phyloP scores from a whole-genome alignment of 2,888 invertebrate species.

The Acleris literana region DNA sequence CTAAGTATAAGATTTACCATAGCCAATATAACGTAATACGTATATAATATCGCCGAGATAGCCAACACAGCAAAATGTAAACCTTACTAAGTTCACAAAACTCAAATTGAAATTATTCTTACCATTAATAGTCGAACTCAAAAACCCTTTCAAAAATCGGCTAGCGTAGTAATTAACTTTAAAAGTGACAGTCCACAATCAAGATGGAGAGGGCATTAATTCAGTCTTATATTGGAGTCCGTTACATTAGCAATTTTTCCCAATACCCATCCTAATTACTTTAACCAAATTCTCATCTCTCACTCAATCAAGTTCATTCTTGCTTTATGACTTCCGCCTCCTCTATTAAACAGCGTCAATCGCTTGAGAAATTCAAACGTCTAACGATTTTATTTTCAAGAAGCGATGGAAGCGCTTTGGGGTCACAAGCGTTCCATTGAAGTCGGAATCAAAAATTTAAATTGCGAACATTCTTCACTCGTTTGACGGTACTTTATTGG shows the following conservation, averaged over 20 bases:
- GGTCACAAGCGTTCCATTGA: slow-evolving; percentile 41
- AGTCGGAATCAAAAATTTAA: slow-evolving; percentile 76
- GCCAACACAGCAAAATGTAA: too few species aligned
- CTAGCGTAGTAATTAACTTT: slow-evolving; percentile 58
- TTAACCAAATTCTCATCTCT: slow-evolving; percentile 57
- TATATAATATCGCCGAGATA: too few species aligned
- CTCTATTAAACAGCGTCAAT: slow-evolving; percentile 54
- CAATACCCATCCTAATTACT: slow-evolving; percentile 62
- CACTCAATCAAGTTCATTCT: slow-evolving; percentile 65
- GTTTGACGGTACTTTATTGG: slow-evolving; percentile 65
- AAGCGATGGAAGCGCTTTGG: slow-evolving; percentile 62
- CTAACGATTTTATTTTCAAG: slow-evolving; percentile 63
- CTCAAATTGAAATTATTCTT: neutral
- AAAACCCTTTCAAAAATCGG: slow-evolving; percentile 42
- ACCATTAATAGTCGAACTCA: neutral
- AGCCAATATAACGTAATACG: too few species aligned
- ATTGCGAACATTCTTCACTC: slow-evolving; percentile 70
- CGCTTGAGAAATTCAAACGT: slow-evolving; percentile 51
- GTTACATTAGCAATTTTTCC: slow-evolving; percentile 69
- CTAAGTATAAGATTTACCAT: too few species aligned
- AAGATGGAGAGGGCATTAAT: slow-evolving; percentile 48
- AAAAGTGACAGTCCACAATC: slow-evolving; percentile 51
- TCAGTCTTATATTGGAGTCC: slow-evolving; percentile 42
- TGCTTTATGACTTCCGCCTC: slow-evolving; percentile 61
- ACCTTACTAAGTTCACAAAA: too few species aligned